Percentiles rank a stretch among this genome's conserved stretches.
Conservation (phyloP, 1,140 invertebrate genomes). For the Drosophila pseudoananassae region DNA sequence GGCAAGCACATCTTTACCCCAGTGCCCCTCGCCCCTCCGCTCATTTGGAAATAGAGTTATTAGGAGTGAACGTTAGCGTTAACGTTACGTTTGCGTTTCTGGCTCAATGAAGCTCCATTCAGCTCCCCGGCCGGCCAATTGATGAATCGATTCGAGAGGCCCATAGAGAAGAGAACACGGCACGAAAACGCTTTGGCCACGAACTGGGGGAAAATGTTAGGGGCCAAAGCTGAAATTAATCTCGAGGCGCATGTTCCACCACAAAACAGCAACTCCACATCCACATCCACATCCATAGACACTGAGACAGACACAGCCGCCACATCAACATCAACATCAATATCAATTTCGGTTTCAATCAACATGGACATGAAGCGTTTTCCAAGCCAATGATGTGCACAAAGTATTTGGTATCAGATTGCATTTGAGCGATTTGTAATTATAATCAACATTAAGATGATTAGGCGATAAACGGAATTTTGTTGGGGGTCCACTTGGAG, state of each 20-base stretch:
- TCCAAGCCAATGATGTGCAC: slow-evolving; percentile 60
- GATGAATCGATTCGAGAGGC: slow-evolving; percentile 53
- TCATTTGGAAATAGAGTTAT: slow-evolving; percentile 69
- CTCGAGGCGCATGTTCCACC: slow-evolving; percentile 41
- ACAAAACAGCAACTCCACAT: slow-evolving; percentile 7
- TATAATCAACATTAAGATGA: slow-evolving; percentile 62
- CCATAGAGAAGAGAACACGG: slow-evolving; percentile 39
- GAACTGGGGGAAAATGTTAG: slow-evolving; percentile 25
- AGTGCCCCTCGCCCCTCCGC: slow-evolving; percentile 10
- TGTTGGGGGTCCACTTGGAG: slow-evolving; percentile 16
- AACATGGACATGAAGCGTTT: slow-evolving; percentile 48
- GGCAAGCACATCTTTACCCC: slow-evolving; percentile 26
- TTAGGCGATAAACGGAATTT: slow-evolving; percentile 57
- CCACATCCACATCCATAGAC: neutral
- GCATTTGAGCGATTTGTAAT: slow-evolving; percentile 63
- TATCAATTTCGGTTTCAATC: slow-evolving; percentile 69
- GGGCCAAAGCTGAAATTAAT: slow-evolving; percentile 52
- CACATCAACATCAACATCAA: slow-evolving; percentile 50
- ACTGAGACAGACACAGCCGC: neutral
- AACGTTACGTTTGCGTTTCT: slow-evolving; percentile 51
- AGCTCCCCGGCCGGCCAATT: slow-evolving; percentile 32
- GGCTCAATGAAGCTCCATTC: slow-evolving; percentile 45
- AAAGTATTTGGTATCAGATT: slow-evolving; percentile 54
- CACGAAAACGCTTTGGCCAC: slow-evolving; percentile 26
- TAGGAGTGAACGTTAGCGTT: slow-evolving; percentile 58